Base-by-base conservation (phyloP, 2,797 vertebrate species). In the Karalla daura region DNA sequence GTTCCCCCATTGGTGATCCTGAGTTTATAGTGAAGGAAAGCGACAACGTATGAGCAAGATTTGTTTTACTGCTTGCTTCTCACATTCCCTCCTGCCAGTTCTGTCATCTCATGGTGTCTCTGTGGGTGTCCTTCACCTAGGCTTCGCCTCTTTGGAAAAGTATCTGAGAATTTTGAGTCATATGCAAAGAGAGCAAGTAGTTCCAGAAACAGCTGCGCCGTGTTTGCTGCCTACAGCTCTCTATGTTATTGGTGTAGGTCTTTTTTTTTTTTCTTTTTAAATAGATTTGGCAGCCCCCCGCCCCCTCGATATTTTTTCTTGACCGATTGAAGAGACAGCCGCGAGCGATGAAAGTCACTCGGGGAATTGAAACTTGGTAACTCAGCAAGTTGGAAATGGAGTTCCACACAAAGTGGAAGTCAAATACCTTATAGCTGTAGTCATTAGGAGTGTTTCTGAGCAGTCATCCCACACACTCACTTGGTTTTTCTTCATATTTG, bases 11-110 rank as follows among this genome's bases (percentile, higher is more conserved):
- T 79, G 84, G 72, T 67, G 4, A 84, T 80, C 52, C 45, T 51
- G 51, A 55, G 70, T 88, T 88, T 88, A 86, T 78, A 74, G 81
- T 61, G 65, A 50, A 27, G 56, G 44, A 37, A 54, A 59, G 68
- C 66, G 79, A 86, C 71, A 79, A 72, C 58, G 67, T 81, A 87
- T 88, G 74, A 86, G 64, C 73, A 67, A 61, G 62, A 82, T 86
- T 88, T 84, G 67, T 78, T 84, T 77, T 83, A 88, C 78, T 85
- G 73, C 55, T 55, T 58, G 44, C 55, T 77, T 63, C 67, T 52
- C 64, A 32, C 40, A 66, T 59, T 51, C 68, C 35, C 46, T 65
- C 70, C 70, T 63, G 18, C 40, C 43, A 33, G n/a, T 65, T 64
- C 52, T 78, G 53, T 79, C 58, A 50, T 64, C 10, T 80, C 45